These are phyloP conservation scores for Sebastes matsubarae DNA, from an alignment of 2,797 vertebrate species.

Conservation along the genomic window DNA sequence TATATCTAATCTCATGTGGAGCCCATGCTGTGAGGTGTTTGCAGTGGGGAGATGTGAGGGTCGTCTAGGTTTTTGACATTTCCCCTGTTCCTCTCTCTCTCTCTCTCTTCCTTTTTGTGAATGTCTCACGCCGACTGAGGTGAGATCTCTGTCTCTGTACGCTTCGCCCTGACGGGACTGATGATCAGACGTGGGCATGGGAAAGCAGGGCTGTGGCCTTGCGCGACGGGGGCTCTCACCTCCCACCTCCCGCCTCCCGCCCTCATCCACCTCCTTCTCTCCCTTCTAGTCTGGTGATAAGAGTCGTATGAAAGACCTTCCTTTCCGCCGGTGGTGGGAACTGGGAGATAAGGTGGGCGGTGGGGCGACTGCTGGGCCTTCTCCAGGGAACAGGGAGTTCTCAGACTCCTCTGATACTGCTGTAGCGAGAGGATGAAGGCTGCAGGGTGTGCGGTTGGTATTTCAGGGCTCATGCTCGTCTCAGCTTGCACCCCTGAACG, in stretches of 20 bases:
- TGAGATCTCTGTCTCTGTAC: conserved; percentile 36
- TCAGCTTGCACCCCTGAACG: background rate
- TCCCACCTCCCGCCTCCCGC: background rate
- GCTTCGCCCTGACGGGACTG: background rate
- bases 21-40: conserved; percentile 26
- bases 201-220: conserved; percentile 59
- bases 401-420: conserved; percentile 61
- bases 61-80: conserved; percentile 43
- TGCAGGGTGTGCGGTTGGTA: background rate
- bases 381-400: conserved; percentile 79
- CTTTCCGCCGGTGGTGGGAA: conserved; percentile 69
- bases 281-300: conserved; percentile 55
- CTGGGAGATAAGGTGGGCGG: conserved; percentile 67
- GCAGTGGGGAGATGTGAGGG: conserved; percentile 40
- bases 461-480: background rate
- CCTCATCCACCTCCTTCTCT: conserved; percentile 20
- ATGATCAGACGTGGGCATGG: conserved; percentile 53
- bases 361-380: conserved; percentile 62
- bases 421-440: conserved; percentile 52
- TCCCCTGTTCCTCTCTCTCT: conserved; percentile 4
- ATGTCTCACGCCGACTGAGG: conserved; percentile 24
- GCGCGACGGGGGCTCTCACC: conserved; percentile 37
- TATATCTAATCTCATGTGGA: conserved; percentile 3
- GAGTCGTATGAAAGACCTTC: conserved; percentile 69
- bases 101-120: conserved; percentile 6